phyloP scores from a whole-genome alignment of 2,888 invertebrate species.

The Osmoderma eremita region DNA sequence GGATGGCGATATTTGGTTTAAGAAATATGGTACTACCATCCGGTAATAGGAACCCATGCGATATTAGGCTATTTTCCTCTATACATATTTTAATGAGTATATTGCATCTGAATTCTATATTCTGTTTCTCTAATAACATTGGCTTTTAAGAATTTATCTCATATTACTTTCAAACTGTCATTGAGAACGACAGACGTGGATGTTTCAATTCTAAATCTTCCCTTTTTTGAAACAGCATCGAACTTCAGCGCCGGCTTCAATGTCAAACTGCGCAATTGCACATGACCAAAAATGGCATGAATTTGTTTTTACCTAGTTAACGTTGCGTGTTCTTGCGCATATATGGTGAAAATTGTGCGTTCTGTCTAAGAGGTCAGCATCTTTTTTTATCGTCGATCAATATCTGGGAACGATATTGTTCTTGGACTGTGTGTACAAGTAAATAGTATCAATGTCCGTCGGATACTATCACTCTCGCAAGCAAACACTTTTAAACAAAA shows the following conservation, averaged over 20 bases:
- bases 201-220: background rate
- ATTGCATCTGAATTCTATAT: too few species aligned
- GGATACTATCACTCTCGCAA: too few species aligned
- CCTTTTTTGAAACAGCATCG: slow-evolving; percentile 9
- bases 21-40: too few species aligned
- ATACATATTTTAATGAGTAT: too few species aligned
- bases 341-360: slow-evolving; percentile 27
- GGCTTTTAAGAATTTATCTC: too few species aligned
- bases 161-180: background rate
- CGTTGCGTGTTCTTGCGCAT: slow-evolving; percentile 21
- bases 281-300: slow-evolving; percentile 24
- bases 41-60: too few species aligned
- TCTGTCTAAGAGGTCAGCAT: slow-evolving; percentile 34
- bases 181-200: background rate
- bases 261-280: slow-evolving; percentile 14
- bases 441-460: too few species aligned
- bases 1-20: too few species aligned
- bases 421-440: background rate
- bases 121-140: too few species aligned
- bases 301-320: slow-evolving; percentile 3
- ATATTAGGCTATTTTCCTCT: too few species aligned
- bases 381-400: slow-evolving; percentile 16
- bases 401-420: slow-evolving; percentile 32
- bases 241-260: slow-evolving; percentile 17
- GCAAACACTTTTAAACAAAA: too few species aligned